Conservation (phyloP, 2,888 invertebrate species). For the Pachliopta kotzebuea region DNA sequence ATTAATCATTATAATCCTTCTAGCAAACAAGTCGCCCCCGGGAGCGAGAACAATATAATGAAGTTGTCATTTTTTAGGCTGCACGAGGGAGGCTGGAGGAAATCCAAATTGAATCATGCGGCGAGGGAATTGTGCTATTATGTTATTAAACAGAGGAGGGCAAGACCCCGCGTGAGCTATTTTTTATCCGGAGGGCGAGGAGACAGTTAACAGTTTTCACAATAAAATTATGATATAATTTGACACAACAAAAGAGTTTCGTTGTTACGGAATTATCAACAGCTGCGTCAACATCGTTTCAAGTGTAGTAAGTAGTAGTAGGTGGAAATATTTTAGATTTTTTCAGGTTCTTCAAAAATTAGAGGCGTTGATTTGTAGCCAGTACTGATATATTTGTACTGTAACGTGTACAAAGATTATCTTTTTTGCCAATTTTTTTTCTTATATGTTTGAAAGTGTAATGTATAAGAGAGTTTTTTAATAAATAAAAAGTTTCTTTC, state of each 20-base stretch:
- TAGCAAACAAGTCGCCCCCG: constrained; percentile 77
- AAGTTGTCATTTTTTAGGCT: constrained; percentile 80
- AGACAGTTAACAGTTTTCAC: constrained; percentile 80
- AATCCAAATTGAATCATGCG: constrained; percentile 85
- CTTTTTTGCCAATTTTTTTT: too few species aligned
- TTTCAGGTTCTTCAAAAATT: too few species aligned
- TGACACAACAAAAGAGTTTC: constrained; percentile 65
- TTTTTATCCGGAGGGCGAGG: constrained; percentile 72
- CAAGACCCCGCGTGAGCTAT: constrained; percentile 76
- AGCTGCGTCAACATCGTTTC: constrained; percentile 40
- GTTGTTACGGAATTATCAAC: constrained; percentile 40
- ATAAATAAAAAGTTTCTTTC: too few species aligned
- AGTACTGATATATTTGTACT: too few species aligned
- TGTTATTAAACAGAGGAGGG: constrained; percentile 83
- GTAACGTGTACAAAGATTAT: too few species aligned
- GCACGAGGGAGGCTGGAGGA: constrained; percentile 78
- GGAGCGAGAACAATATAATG: constrained; percentile 77
- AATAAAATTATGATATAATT: constrained; percentile 81
- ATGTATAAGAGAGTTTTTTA: too few species aligned
- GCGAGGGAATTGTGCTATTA: constrained; percentile 85
- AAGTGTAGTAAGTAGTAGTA: neutral
- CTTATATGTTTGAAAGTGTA: too few species aligned
- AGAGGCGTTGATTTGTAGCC: too few species aligned
- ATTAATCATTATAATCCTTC: constrained; percentile 81
- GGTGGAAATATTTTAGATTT: neutral